Conservation (phyloP, 2,888 invertebrate genomes). For the Ischnus inquisitorius region DNA sequence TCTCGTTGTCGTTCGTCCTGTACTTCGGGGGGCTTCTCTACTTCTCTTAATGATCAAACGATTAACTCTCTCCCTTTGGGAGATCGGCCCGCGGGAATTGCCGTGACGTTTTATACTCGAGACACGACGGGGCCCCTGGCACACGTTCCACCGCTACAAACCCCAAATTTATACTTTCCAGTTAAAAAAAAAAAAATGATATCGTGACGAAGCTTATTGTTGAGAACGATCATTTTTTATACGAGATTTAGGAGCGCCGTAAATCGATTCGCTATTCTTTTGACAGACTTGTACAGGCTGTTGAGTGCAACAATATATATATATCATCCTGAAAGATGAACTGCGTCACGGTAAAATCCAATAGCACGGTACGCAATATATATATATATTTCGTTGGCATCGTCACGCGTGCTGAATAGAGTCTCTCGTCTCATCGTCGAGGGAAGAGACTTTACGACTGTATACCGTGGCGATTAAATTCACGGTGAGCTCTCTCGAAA, state of each 20-base stretch:
- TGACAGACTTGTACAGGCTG: conserved; percentile 46
- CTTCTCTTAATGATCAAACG: conserved; percentile 75
- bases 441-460: conserved; percentile 54
- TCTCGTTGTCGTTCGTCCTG: conserved; percentile 63
- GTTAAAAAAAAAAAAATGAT: conserved; percentile 15
- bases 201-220: conserved; percentile 17
- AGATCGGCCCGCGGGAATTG: conserved; percentile 22
- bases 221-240: conserved; percentile 18
- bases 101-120: conserved; percentile 28
- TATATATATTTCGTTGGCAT: conserved; percentile 26
- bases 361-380: conserved; percentile 11
- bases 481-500: conserved; percentile 55
- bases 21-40: conserved; percentile 65
- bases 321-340: conserved; percentile 41
- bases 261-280: conserved; percentile 54
- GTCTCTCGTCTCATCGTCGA: conserved; percentile 36
- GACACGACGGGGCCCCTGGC: neutral
- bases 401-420: conserved; percentile 26
- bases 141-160: conserved; percentile 17
- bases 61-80: conserved; percentile 73
- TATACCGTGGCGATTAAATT: conserved; percentile 62
- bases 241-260: conserved; percentile 23
- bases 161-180: conserved; percentile 45
- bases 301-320: conserved; percentile 42
- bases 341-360: conserved; percentile 43